Evolutionary conservation across 2,797 vertebrate species (phyloP).

Genomic region (Lutjanus argentimaculatus): DNA sequence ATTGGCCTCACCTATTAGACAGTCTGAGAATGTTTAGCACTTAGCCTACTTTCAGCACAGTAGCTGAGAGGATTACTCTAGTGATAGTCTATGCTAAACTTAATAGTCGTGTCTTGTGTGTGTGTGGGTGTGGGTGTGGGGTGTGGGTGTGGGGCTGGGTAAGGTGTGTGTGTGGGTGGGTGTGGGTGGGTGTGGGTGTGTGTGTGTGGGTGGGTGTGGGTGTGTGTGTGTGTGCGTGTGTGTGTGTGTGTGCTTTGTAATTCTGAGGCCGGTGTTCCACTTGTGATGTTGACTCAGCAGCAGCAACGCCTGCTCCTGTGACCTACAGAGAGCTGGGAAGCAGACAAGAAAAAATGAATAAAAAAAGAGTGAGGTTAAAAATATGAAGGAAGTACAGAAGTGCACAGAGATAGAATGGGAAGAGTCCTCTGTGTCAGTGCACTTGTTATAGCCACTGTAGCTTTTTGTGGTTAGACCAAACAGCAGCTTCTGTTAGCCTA

Average conservation of each 20-base stretch:
- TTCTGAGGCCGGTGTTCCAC: constrained; percentile 65
- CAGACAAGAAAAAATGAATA: constrained; percentile 46
- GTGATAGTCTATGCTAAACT: constrained; percentile 40
- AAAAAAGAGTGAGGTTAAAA: constrained; percentile 32
- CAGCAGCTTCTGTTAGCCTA: not conserved
- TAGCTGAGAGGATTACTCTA: constrained; percentile 59
- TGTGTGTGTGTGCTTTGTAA: constrained; percentile 37
- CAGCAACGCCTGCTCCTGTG: constrained; percentile 69
- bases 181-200: constrained; percentile 26
- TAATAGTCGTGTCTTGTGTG: constrained; percentile 21
- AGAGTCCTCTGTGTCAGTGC: constrained; percentile 1
- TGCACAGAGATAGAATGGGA: constrained; percentile 37
- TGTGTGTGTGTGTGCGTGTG: constrained; percentile 28
- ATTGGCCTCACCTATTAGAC: constrained; percentile 49
- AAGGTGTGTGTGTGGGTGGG: constrained; percentile 26
- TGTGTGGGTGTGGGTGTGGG: constrained; percentile 31
- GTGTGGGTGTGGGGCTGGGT: constrained; percentile 30
- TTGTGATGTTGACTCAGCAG: constrained; percentile 81
- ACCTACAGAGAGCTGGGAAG: constrained; percentile 65
- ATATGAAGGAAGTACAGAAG: constrained; percentile 30
- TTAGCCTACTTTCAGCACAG: constrained; percentile 57
- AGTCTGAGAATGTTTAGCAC: constrained; percentile 60
- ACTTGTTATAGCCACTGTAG: not conserved
- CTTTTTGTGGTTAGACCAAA: not conserved
- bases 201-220: too few species aligned